Evolutionary conservation across 2,797 vertebrate species (phyloP), one percentile per base, ranked within the genome.

Genomic region (Gambusia yucatana): DNA sequence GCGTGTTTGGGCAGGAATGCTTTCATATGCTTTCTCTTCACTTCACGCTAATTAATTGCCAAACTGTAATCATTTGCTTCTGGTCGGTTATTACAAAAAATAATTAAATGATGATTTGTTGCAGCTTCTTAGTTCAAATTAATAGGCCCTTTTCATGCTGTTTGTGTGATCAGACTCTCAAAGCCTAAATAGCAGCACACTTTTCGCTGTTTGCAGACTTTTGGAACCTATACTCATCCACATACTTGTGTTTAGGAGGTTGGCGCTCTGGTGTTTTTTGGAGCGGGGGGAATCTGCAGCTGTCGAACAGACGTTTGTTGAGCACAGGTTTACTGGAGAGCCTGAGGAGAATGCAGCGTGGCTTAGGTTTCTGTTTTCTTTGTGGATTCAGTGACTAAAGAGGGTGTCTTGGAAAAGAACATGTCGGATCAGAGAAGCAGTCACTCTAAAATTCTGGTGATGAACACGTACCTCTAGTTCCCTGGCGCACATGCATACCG

Each of bases 331-430:
- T 90, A 86, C 91, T 88, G 86, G 78, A 86, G 91, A 79, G 82
- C 77, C 48, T 0, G 84, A 86, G 80, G 88, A 91, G 83, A 87
- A 87, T 71, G 82, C 77, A 85, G 78, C 39, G 13, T 44, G 84
- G 86, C 87, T 93, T 89, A 76, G 86, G 82, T 94, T 96, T 94
- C 92, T 93, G 91, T 95, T 94, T 94, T 92, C 91, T 87, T 94
- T 93, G 82, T 77, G 85, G 88, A 93, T 95, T 90, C 77, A 47
- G 59, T 89, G 91, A 87, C 91, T 92, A 88, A 86, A 94, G 87
- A 90, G 59, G 84, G 85, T 89, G 88, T 86, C 87, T 87, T 16
- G 8, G 72, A 41, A 17, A 75, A 84, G 83, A 87, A 90, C 79
- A 46, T 30, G 78, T 55, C 41, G 33, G 80, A 87, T 86, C 85